phyloP scores from a whole-genome alignment of 2,113 vertebrate species.

The Hepsetus odoe region DNA sequence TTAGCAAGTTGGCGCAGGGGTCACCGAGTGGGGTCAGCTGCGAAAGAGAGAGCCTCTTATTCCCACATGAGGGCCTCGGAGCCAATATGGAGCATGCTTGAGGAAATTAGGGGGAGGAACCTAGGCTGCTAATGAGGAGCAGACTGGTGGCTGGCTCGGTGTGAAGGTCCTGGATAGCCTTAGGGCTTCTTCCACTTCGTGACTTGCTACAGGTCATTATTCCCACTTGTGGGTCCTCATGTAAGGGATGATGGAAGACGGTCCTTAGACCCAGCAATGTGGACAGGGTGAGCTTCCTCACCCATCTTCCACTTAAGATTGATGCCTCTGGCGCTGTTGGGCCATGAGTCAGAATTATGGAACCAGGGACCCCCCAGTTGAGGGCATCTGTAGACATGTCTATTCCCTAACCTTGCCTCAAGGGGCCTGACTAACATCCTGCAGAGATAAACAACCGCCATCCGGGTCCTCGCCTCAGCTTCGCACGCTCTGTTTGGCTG shows the following conservation, averaged over 20 bases:
- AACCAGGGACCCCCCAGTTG: constrained; percentile 29
- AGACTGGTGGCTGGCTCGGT: constrained; percentile 21
- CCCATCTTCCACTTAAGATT: constrained; percentile 24
- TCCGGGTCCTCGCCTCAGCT: constrained; percentile 7
- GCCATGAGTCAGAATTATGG: constrained; percentile 41
- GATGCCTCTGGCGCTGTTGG: constrained; percentile 7
- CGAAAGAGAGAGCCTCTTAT: constrained; percentile 41
- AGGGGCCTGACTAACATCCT: constrained; percentile 46
- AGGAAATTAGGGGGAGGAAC: constrained; percentile 21
- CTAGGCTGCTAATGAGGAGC: constrained; percentile 39
- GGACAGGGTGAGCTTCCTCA: constrained; percentile 22
- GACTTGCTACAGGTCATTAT: not conserved
- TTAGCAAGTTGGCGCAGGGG: constrained; percentile 40
- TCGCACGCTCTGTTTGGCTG: constrained; percentile 31
- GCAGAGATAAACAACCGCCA: constrained; percentile 50
- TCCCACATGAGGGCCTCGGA: constrained; percentile 6
- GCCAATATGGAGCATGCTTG: constrained; percentile 8
- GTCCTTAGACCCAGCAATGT: not conserved
- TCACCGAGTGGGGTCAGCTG: constrained; percentile 26
- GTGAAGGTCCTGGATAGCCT: constrained; percentile 2
- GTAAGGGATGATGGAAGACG: not conserved
- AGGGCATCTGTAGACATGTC: constrained; percentile 39
- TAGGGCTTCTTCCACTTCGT: not conserved
- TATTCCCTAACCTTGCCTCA: constrained; percentile 41
- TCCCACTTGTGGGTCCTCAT: constrained; percentile 8